Evolutionary conservation across 2,888 invertebrate species (phyloP).

Genomic region (Drosophila algonquin): DNA sequence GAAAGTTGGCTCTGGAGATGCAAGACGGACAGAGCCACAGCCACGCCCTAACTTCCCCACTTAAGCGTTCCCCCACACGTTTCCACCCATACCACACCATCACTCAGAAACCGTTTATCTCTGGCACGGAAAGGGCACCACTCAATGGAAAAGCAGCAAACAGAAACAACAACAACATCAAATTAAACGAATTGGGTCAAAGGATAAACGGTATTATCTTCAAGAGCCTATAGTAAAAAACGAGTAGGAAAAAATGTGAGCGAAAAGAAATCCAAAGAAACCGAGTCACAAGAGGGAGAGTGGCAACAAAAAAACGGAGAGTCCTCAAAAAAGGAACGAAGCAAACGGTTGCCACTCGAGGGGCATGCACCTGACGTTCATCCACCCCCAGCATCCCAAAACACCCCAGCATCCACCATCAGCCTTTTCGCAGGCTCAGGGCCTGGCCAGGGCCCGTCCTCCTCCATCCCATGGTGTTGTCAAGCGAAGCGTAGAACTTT

Average conservation of each 20-base stretch:
- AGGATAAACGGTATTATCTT: conserved; percentile 79
- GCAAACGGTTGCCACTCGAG: conserved; percentile 78
- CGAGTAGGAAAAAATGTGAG: conserved; percentile 21
- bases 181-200: conserved; percentile 78
- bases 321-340: conserved; percentile 46
- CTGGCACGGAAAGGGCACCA: neutral
- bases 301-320: conserved; percentile 32
- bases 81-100: neutral
- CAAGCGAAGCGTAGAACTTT: conserved; percentile 62
- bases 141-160: conserved; percentile 3
- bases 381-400: conserved; percentile 7
- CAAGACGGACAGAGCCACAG: neutral
- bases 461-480: conserved; percentile 42
- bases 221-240: conserved; percentile 66
- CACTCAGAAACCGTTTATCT: conserved; percentile 28
- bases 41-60: conserved; percentile 29
- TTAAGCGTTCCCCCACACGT: neutral
- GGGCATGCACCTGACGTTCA: conserved; percentile 18
- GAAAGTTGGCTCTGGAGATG: neutral
- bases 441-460: neutral
- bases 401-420: conserved; percentile 14
- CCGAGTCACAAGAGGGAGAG: conserved; percentile 12
- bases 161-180: conserved; percentile 31
- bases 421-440: neutral
- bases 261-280: conserved; percentile 19